Conservation (phyloP, 2,797 vertebrate genomes). For the Chanos chanos region DNA sequence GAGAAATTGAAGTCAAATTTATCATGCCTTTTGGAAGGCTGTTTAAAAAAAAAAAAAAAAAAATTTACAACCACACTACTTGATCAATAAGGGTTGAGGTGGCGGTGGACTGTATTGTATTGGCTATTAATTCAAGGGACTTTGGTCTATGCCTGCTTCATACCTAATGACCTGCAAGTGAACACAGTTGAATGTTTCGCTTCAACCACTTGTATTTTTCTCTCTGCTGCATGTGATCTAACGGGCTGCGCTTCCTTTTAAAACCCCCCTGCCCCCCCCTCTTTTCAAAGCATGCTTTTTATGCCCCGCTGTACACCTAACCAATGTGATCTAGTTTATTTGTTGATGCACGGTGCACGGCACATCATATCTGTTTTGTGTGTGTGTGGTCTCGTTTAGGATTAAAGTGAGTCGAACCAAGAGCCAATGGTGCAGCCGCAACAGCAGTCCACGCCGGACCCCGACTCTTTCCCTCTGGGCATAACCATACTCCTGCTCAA, state of each 20-base stretch:
- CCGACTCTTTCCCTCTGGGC: slow-evolving; percentile 50
- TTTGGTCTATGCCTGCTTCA: too few relatives aligned
- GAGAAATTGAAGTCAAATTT: not conserved
- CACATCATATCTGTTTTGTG: too few relatives aligned
- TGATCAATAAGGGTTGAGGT: slow-evolving; percentile 44
- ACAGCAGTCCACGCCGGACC: slow-evolving; percentile 52
- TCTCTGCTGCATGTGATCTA: not conserved
- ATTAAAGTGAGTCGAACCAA: slow-evolving; percentile 54
- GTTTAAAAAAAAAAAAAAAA: too few relatives aligned
- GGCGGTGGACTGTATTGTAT: slow-evolving; percentile 23
- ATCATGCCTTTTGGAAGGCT: too few relatives aligned
- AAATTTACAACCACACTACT: slow-evolving; percentile 41
- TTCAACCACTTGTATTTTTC: slow-evolving; percentile 23
- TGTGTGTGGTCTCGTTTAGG: slow-evolving; percentile 51
- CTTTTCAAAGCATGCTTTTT: too few relatives aligned
- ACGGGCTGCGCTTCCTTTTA: not conserved
- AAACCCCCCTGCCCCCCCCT: not conserved
- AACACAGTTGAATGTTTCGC: not conserved
- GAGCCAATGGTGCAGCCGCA: slow-evolving; percentile 34
- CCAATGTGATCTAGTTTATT: too few relatives aligned
- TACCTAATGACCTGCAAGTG: too few relatives aligned
- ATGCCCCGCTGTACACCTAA: too few relatives aligned
- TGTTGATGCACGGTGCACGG: too few relatives aligned
- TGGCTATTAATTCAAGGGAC: slow-evolving; percentile 30
- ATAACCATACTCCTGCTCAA: slow-evolving; percentile 82